phyloP scores from a whole-genome alignment of 2,888 invertebrate genomes.

The Spisula subtruncata region DNA sequence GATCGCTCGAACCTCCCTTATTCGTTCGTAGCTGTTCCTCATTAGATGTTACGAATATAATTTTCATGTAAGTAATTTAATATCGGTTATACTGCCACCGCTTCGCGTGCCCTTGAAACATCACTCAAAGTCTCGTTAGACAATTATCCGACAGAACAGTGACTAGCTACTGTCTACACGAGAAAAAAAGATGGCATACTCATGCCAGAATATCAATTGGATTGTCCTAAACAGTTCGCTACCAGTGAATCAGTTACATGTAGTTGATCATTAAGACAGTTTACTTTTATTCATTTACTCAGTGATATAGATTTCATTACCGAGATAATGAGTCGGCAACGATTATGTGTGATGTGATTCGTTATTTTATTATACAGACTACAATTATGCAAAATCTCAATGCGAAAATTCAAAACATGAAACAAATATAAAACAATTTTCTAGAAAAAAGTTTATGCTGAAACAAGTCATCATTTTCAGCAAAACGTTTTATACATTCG shows the following conservation, averaged over 20 bases:
- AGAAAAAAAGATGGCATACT: not conserved
- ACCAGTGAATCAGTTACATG: not conserved
- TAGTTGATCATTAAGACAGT: constrained; percentile 4
- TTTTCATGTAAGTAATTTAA: not conserved
- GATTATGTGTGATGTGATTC: not conserved
- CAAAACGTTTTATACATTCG: too few species aligned
- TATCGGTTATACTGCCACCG: not conserved
- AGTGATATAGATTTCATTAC: constrained; percentile 4
- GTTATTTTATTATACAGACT: constrained; percentile 3
- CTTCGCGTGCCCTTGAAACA: not conserved
- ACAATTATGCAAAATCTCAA: too few species aligned
- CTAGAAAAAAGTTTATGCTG: too few species aligned
- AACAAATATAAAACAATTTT: too few species aligned
- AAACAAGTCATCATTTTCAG: too few species aligned
- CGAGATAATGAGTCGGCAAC: not conserved
- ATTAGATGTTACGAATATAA: not conserved
- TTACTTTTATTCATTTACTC: not conserved
- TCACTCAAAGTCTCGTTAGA: constrained; percentile 19
- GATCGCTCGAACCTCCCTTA: too few species aligned
- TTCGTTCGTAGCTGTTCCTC: too few species aligned
- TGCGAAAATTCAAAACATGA: too few species aligned
- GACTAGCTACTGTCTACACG: constrained; percentile 25
- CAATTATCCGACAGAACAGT: not conserved
- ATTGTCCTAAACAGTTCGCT: not conserved
- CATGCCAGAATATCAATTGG: constrained; percentile 15